Evolutionary conservation across 2,113 vertebrate species (phyloP).

Genomic region (Vimba vimba): DNA sequence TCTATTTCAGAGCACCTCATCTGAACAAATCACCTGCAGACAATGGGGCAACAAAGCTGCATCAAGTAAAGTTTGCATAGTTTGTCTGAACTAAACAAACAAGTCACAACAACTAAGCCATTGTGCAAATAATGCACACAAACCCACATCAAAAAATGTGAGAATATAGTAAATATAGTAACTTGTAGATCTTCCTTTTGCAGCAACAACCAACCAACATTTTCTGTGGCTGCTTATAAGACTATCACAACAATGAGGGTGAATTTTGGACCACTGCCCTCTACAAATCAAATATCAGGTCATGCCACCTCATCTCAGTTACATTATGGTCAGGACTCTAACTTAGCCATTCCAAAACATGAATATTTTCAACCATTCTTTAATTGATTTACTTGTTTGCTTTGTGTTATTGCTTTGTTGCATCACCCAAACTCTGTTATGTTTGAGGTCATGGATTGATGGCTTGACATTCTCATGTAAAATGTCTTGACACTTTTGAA

Average conservation of each 20-base stretch:
- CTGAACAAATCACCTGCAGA: not conserved
- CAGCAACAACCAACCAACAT: not conserved
- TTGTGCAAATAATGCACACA: not conserved
- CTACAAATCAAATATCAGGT: too few relatives aligned
- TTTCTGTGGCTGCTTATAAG: not conserved
- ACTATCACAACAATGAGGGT: too few relatives aligned
- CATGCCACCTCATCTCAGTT: not conserved
- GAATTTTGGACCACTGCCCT: too few relatives aligned
- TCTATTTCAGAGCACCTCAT: not conserved
- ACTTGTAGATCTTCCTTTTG: not conserved
- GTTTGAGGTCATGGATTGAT: not conserved
- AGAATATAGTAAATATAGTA: not conserved
- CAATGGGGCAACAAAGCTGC: not conserved
- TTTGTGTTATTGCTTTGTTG: not conserved
- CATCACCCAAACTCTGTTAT: not conserved
- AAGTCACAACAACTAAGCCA: not conserved
- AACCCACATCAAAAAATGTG: not conserved
- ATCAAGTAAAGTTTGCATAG: not conserved
- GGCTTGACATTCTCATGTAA: not conserved
- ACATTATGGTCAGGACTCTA: not conserved
- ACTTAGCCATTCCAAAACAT: too few relatives aligned
- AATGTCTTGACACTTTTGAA: not conserved
- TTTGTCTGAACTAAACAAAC: conserved; percentile 10
- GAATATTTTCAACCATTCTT: not conserved
- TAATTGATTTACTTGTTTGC: not conserved